phyloP scores from a whole-genome alignment of 2,888 invertebrate species.

The Ormyrus nitidulus region DNA sequence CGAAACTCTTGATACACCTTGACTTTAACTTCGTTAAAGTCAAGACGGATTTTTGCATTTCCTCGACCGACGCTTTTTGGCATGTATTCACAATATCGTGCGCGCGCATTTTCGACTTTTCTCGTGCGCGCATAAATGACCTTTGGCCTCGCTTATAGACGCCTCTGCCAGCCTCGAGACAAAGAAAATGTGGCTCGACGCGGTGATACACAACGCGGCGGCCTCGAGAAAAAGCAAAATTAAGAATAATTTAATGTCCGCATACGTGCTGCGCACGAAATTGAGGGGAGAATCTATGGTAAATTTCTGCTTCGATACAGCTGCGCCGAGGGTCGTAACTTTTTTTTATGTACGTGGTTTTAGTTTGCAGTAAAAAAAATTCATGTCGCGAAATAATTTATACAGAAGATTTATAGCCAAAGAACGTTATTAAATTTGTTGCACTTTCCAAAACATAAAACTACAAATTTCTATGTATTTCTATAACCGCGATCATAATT shows the following conservation, averaged over 20 bases:
- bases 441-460: too few species aligned
- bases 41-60: conserved; percentile 4
- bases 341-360: too few species aligned
- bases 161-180: neutral
- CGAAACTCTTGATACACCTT: neutral
- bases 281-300: too few species aligned
- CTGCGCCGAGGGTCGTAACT: too few species aligned
- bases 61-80: neutral
- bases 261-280: too few species aligned
- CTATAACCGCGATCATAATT: too few species aligned
- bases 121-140: neutral
- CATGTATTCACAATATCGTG: neutral
- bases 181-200: neutral
- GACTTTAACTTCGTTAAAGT: conserved; percentile 26
- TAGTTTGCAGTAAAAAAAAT: too few species aligned
- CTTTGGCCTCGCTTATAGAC: conserved; percentile 4
- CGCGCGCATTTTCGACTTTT: neutral
- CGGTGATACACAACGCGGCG: neutral
- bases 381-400: too few species aligned
- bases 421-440: too few species aligned
- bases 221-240: neutral
- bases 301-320: too few species aligned
- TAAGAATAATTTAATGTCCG: neutral
- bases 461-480: too few species aligned
- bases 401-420: too few species aligned